Conservation (phyloP, 2,888 invertebrate species). For the Limnephilus rhombicus region DNA sequence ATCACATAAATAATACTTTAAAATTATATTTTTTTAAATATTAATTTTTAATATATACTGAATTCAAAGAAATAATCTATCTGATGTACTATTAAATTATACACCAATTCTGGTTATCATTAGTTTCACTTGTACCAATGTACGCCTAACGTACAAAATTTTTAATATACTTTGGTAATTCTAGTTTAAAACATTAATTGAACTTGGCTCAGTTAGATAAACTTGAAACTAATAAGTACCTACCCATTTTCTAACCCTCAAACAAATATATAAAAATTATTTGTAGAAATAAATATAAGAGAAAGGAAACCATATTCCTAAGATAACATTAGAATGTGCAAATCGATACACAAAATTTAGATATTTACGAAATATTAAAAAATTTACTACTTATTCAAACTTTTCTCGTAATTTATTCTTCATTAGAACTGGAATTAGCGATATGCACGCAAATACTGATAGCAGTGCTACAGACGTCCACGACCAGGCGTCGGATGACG, state of each 20-base stretch:
- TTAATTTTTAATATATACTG: not conserved
- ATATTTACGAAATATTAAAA: not conserved
- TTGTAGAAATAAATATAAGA: not conserved
- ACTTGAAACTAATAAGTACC: not conserved
- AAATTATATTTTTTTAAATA: not conserved
- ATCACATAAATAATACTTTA: not conserved
- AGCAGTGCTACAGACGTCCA: constrained; percentile 91
- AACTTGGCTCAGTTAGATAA: not conserved
- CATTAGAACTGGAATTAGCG: constrained; percentile 92
- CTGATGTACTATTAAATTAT: not conserved
- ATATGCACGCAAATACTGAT: constrained; percentile 87
- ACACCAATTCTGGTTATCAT: not conserved
- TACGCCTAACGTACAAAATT: not conserved
- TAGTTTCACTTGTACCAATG: not conserved
- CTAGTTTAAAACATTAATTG: not conserved
- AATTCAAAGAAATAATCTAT: not conserved
- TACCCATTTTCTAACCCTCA: not conserved
- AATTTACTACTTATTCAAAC: constrained; percentile 78
- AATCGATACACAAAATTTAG: not conserved
- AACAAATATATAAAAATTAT: not conserved
- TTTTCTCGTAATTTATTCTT: constrained; percentile 89
- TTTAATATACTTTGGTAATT: not conserved
- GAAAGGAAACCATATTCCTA: not conserved
- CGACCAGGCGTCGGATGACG: constrained; percentile 91
- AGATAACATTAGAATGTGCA: not conserved